phyloP scores from a whole-genome alignment of 2,888 invertebrate genomes.

The Troglohyphantes excavatus region DNA sequence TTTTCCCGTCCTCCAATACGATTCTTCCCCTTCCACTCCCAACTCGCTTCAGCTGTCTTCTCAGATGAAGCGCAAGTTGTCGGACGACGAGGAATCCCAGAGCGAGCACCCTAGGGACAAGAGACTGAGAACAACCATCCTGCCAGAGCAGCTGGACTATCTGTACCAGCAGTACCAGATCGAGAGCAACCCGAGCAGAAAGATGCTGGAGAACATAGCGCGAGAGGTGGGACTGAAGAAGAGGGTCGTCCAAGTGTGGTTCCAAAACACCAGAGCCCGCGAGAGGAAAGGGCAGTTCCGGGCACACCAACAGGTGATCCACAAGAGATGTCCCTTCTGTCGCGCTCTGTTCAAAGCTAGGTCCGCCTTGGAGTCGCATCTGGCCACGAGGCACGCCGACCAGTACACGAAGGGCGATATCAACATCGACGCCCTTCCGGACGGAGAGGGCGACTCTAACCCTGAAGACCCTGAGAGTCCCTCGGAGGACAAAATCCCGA shows the following conservation, averaged over 20 bases:
- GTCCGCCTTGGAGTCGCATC: slow-evolving; percentile 95
- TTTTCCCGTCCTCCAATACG: slow-evolving; percentile 45
- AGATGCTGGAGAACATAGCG: slow-evolving; percentile 98
- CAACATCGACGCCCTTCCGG: slow-evolving; percentile 95
- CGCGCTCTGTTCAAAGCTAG: slow-evolving; percentile 96
- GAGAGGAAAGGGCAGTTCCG: slow-evolving; percentile 96
- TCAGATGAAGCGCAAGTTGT: slow-evolving; percentile 79
- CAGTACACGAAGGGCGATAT: slow-evolving; percentile 95
- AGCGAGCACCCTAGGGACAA: slow-evolving; percentile 90
- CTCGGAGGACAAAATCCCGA: slow-evolving; percentile 48
- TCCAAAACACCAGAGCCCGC: slow-evolving; percentile 92
- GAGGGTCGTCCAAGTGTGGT: slow-evolving; percentile 98
- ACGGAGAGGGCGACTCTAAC: slow-evolving; percentile 84
- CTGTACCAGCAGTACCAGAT: slow-evolving; percentile 98
- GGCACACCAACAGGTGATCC: slow-evolving; percentile 97
- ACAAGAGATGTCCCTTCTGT: slow-evolving; percentile 98
- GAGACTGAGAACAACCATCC: slow-evolving; percentile 95
- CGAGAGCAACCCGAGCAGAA: slow-evolving; percentile 98
- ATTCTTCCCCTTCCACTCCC: slow-evolving; percentile 90
- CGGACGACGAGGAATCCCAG: slow-evolving; percentile 83
- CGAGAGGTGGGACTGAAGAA: slow-evolving; percentile 97
- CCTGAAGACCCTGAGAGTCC: slow-evolving; percentile 47
- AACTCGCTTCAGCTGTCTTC: slow-evolving; percentile 85
- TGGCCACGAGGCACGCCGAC: slow-evolving; percentile 96
- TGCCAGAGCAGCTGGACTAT: slow-evolving; percentile 98